A percentile compares a stretch with the other conserved stretches of the same genome.
Evolutionary conservation across 1,140 invertebrate species (phyloP).

Genomic region (Nixonia krombeini): DNA sequence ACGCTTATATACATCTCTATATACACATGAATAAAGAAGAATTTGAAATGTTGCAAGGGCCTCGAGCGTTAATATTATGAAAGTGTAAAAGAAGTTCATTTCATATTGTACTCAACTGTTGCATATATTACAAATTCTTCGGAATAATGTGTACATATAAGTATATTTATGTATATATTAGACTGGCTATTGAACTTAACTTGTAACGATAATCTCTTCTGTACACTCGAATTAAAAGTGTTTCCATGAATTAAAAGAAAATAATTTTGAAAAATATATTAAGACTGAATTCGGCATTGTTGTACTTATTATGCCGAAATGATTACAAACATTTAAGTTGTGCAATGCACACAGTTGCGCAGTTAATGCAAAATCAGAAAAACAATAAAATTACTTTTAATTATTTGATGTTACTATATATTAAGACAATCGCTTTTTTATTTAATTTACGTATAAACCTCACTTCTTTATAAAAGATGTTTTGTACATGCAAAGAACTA

Average conservation of each 20-base stretch:
- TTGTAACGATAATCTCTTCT: conserved; percentile 33
- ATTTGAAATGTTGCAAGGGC: conserved; percentile 24
- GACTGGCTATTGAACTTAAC: conserved; percentile 26
- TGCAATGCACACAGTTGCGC: no score
- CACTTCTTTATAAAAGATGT: no score
- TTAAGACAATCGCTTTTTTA: no score
- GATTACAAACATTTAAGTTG: conserved; percentile 27
- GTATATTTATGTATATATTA: conserved; percentile 16
- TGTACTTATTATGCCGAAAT: not conserved
- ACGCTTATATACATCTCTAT: conserved; percentile 43
- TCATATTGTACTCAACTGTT: conserved; percentile 10
- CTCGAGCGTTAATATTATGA: conserved; percentile 1
- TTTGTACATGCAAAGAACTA: no score
- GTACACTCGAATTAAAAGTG: conserved; percentile 21
- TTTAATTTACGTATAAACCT: no score
- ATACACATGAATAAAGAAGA: conserved; percentile 31
- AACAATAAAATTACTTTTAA: no score
- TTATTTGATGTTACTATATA: no score
- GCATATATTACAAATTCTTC: conserved; percentile 2
- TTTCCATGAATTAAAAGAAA: conserved; percentile 15
- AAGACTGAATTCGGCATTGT: conserved; percentile 19
- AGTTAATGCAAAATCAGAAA: no score
- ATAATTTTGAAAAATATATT: conserved; percentile 32
- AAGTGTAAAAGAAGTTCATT: no score
- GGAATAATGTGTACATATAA: not conserved